Base-by-base conservation (phyloP, 1,140 invertebrate species). In the Episyrphus balteatus region DNA sequence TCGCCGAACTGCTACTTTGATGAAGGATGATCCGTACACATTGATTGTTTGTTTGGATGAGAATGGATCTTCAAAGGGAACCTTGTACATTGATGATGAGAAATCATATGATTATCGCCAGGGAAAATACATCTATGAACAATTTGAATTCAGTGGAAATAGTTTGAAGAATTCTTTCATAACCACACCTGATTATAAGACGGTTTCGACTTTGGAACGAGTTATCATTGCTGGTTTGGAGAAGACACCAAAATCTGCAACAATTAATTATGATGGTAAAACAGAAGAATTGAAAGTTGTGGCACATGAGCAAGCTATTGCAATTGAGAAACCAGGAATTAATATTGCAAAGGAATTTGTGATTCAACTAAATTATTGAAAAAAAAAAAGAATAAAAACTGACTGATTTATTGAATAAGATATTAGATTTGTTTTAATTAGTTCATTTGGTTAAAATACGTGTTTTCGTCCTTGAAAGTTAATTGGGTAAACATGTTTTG, bases 21-120 rank as follows among this genome's bases (percentile, higher is more conserved):
- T 90, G 80, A 76, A 79, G 8, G 74, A 91, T 60, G 96, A 99
- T 75, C 96, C 97, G 0, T 92, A 89, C 64, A 98, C 96, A 0
- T 69, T 99, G 1, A 69, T 80, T 48, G 77, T 96, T 13, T 84
- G 88, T 11, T 58, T 94, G 5, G 81, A 92, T 68, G 64, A 65
- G 33, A 68, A 81, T 71, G 79, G 78, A 36, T 73, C 77, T 13
- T 91, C 93, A 1, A 72, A 74, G 30, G 94, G 94, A 45, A 81
- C 81, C 3, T 67, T 98, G 0, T 98, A 93, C 60, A 79, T 95
- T 42, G 95, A 98, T 70, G 94, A 98, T 68, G 91, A 90, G 41
- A 78, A 86, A 55, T 85, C 86, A 3, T 93, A 83, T 61, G 81
- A 86, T 14, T 97, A 98, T 68, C 79, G 78, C 45, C 72, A 86